Percentiles rank a stretch among this genome's conserved stretches.
Conservation (phyloP, 2,797 vertebrate genomes). For the Trachurus trachurus region DNA sequence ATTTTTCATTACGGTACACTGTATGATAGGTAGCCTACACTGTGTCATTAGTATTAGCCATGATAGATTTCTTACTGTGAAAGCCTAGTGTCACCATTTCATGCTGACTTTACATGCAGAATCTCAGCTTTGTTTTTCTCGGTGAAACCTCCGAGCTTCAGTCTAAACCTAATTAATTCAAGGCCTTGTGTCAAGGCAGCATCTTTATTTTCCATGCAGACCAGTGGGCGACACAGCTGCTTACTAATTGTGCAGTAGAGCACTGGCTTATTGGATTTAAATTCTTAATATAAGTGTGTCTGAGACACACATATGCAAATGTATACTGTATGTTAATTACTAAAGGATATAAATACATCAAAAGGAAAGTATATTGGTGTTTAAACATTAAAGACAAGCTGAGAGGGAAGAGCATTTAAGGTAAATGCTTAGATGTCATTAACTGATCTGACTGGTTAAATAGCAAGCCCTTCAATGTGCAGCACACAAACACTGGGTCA, state of each 20-base stretch:
- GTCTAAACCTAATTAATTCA: background rate
- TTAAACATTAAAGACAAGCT: background rate
- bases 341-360: background rate
- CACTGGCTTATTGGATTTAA: constrained; percentile 1
- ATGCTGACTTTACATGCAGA: background rate
- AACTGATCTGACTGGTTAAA: constrained; percentile 13
- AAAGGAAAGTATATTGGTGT: background rate
- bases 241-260: background rate
- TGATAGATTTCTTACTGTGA: too few species aligned
- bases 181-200: background rate
- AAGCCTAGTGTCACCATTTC: background rate
- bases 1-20: background rate
- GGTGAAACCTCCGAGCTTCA: background rate
- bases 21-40: background rate
- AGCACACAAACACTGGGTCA: constrained; percentile 13
- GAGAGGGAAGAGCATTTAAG: background rate
- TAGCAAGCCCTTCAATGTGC: constrained; percentile 13
- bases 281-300: background rate
- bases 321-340: background rate
- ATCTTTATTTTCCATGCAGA: constrained; percentile 1
- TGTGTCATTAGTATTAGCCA: too few species aligned
- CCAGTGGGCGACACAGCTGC: background rate
- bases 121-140: background rate
- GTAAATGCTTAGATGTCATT: constrained; percentile 9
- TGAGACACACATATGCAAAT: constrained; percentile 4